Percentiles rank a stretch among this genome's conserved stretches.
Conservation (phyloP, 2,888 invertebrate genomes). For the Brachycybe producta region DNA sequence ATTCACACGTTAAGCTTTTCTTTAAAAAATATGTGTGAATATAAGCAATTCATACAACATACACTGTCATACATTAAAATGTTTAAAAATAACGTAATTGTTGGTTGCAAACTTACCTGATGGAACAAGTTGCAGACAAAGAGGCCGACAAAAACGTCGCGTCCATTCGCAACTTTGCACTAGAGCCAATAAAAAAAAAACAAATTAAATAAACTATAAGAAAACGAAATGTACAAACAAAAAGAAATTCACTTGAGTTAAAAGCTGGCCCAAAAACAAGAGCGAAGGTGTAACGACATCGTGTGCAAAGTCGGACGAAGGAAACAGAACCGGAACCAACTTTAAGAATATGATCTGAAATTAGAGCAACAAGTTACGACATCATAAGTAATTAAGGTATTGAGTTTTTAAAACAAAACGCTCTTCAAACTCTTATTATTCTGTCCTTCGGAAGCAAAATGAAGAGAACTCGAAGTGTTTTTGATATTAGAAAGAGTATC, state of each 20-base stretch:
- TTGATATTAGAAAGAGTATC: not conserved
- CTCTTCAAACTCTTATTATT: not conserved
- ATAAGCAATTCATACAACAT: too few species aligned
- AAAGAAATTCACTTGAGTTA: slow-evolving; percentile 30
- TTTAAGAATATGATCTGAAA: slow-evolving; percentile 62
- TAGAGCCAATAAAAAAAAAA: slow-evolving; percentile 27
- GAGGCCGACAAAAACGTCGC: slow-evolving; percentile 61
- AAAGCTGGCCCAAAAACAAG: slow-evolving; percentile 68
- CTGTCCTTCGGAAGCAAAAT: too few species aligned
- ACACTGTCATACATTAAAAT: too few species aligned
- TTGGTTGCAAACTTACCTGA: slow-evolving; percentile 52
- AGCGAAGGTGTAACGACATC: slow-evolving; percentile 71
- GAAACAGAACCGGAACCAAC: slow-evolving; percentile 63
- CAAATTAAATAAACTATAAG: not conserved
- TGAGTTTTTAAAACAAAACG: slow-evolving; percentile 1
- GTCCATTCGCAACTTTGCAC: slow-evolving; percentile 47
- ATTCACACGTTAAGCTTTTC: too few species aligned
- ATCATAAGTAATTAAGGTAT: slow-evolving; percentile 8
- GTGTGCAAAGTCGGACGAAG: slow-evolving; percentile 82
- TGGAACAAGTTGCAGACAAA: slow-evolving; percentile 57
- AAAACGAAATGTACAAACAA: not conserved
- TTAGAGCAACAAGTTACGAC: slow-evolving; percentile 14
- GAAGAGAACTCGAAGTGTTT: too few species aligned
- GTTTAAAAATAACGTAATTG: too few species aligned
- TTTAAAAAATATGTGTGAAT: too few species aligned